A percentile compares a stretch with the other conserved stretches of the same genome.
These are phyloP conservation scores for Mesocricetus auratus DNA, from an alignment of 2,113 vertebrate species.

Conservation along the genomic window DNA sequence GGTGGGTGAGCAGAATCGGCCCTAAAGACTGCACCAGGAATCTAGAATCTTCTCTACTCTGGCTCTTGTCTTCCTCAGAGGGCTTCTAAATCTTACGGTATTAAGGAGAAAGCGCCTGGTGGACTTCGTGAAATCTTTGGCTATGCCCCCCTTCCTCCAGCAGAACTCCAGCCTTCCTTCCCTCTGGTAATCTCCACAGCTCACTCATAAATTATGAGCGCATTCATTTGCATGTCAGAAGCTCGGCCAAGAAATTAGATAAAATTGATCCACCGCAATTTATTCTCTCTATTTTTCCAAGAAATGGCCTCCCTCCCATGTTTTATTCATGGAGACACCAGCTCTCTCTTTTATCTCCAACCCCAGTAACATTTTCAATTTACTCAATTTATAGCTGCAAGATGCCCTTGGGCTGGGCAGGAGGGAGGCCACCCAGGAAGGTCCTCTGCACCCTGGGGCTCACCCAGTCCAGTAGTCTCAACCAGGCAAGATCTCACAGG, in stretches of 20 bases:
- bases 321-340: constrained; percentile 76
- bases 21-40: background rate
- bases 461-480: background rate
- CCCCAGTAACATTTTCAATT: constrained; percentile 78
- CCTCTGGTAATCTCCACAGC: constrained; percentile 67
- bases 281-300: constrained; percentile 80
- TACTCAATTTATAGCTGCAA: constrained; percentile 76
- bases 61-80: background rate
- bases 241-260: constrained; percentile 86
- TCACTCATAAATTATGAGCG: constrained; percentile 85
- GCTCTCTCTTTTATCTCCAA: constrained; percentile 71
- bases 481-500: constrained; percentile 28
- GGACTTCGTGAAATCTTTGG: constrained; percentile 61
- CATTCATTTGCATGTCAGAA: constrained; percentile 85
- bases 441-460: background rate
- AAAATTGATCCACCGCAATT: constrained; percentile 86
- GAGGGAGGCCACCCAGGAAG: constrained; percentile 76
- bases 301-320: constrained; percentile 77
- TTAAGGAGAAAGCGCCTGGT: constrained; percentile 39
- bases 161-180: constrained; percentile 51
- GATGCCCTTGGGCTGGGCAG: constrained; percentile 64
- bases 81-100: constrained; percentile 29
- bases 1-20: background rate
- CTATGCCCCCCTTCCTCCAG: background rate
- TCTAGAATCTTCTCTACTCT: background rate